Evolutionary conservation across 2,888 invertebrate genomes (phyloP), one percentile per base, ranked within the genome.

Genomic region (Euplagia quadripunctaria): DNA sequence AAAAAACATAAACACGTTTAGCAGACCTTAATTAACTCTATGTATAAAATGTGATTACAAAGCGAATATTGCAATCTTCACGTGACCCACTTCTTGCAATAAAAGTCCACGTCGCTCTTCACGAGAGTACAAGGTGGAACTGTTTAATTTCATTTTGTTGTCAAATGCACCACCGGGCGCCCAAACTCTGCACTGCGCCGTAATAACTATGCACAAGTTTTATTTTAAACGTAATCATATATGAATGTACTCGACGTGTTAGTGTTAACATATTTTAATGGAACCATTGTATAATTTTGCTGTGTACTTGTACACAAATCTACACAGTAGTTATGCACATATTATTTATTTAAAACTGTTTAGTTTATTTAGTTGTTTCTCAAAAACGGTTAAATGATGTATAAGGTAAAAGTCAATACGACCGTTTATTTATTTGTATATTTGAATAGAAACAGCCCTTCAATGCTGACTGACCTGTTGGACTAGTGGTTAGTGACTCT

Each of bases 91-190:
- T 43, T 66, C 68, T 46, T 75, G 81, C 79, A 83, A 88, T 89
- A 87, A 88, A 90, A 88, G 87, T 89, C 82, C 79, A 79, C 77
- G 87, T 88, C 89, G 79, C 86, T 90, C 86, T 86, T 91, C 88
- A 91, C 90, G 87, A 86, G 81, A 79, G 83, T 79, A 82, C 75
- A 78, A 78, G 79, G 82, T 75, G 78, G 77, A 84, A 86, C 86
- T 86, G 87, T 86, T 87, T 89, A 91, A 91, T 91, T 89, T 85
- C 82, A 92, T 92, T 93, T 88, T 84, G 88, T 86, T 87, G 86
- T 90, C 87, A 87, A 88, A 88, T 88, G 87, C 90, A 88, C 80
- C 78, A 76, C 76, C 42, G 51, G 20, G 20, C 74, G 64, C 55
- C 68, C 78, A 66, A 71, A 65, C 46, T 68, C 76, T 75, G 82